Evolutionary conservation across 2,113 vertebrate species (phyloP).

Genomic region (Gasterosteus aculeatus): DNA sequence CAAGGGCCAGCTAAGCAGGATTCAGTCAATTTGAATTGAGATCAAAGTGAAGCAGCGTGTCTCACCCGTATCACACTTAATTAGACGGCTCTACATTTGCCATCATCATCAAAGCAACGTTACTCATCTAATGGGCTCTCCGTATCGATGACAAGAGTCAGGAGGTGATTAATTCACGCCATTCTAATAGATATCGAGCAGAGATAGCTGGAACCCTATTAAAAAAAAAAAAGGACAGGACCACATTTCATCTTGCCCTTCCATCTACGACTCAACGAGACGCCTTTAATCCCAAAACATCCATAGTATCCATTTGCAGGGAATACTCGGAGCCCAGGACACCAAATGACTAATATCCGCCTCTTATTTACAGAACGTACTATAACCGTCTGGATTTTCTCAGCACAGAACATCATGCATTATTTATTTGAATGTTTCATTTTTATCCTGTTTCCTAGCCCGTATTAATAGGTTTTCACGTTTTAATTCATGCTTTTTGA

Average conservation of each 20-base stretch:
- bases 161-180: conserved; percentile 37
- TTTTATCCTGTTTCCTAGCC: conserved; percentile 14
- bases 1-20: not conserved
- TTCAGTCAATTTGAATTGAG: conserved; percentile 1
- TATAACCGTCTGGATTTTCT: conserved; percentile 34
- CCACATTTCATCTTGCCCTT: conserved; percentile 26
- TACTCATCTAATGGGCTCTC: conserved; percentile 29
- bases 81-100: conserved; percentile 24
- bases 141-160: conserved; percentile 20
- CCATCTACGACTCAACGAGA: conserved; percentile 26
- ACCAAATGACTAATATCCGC: conserved; percentile 50
- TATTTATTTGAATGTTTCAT: conserved; percentile 52
- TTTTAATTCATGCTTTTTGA: conserved; percentile 36
- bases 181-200: conserved; percentile 43
- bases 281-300: conserved; percentile 45
- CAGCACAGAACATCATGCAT: conserved; percentile 46
- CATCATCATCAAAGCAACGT: conserved; percentile 32
- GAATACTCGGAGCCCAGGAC: conserved; percentile 27
- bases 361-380: conserved; percentile 53
- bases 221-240: conserved; percentile 25
- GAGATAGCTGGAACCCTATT: conserved; percentile 21
- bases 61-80: conserved; percentile 1
- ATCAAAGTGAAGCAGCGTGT: conserved; percentile 30
- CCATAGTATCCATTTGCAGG: conserved; percentile 36
- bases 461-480: conserved; percentile 51